These are phyloP conservation scores for Mycalesis mineus DNA, from an alignment of 2,888 invertebrate species.

Conservation along the genomic window DNA sequence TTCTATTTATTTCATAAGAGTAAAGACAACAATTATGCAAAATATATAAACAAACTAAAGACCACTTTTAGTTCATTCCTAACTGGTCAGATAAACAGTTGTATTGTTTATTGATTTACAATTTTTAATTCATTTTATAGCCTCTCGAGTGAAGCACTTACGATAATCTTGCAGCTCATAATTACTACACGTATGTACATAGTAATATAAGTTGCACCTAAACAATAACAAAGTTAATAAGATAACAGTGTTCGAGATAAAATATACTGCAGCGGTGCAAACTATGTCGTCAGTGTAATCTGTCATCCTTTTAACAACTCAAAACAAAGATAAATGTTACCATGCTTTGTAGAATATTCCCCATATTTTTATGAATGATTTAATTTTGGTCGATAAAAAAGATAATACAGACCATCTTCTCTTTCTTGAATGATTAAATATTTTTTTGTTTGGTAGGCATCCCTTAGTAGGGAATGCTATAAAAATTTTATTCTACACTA, in stretches of 20 bases:
- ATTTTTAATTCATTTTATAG: neutral
- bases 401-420: no score
- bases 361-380: no score
- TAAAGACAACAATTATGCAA: no score
- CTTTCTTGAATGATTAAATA: no score
- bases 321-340: neutral
- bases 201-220: neutral
- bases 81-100: no score
- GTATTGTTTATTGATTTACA: neutral
- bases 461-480: no score
- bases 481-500: no score
- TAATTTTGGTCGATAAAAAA: no score
- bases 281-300: conserved; percentile 11
- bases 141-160: neutral
- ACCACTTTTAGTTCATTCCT: no score
- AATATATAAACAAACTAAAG: no score
- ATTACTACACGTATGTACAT: neutral
- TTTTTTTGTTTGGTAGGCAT: no score
- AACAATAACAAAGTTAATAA: conserved; percentile 9
- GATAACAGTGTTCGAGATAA: conserved; percentile 12
- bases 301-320: conserved; percentile 12
- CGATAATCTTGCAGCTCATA: conserved; percentile 8
- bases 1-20: no score
- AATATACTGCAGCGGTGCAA: conserved; percentile 2
- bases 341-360: neutral